These are phyloP conservation scores for Oncorhynchus clarkii DNA, from an alignment of 2,113 vertebrate genomes.

Conservation along the genomic window DNA sequence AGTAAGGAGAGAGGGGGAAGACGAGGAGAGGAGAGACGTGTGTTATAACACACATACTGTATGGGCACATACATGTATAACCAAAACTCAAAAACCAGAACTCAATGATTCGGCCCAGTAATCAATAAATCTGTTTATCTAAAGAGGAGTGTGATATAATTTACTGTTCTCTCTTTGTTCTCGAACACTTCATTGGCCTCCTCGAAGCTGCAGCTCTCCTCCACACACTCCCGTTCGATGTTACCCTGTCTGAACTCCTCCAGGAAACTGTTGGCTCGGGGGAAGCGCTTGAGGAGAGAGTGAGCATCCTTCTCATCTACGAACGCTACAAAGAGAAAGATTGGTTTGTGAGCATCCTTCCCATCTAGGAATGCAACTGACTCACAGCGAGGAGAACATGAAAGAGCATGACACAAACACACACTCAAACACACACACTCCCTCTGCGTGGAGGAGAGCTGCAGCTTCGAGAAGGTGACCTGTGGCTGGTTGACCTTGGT, in stretches of 20 bases:
- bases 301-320: constrained; percentile 79
- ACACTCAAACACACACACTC: no score
- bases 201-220: constrained; percentile 87
- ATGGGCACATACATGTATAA: neutral
- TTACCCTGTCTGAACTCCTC: constrained; percentile 84
- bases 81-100: neutral
- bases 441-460: no score
- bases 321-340: constrained; percentile 74
- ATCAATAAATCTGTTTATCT: neutral
- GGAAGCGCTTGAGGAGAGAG: constrained; percentile 80
- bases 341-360: constrained; percentile 75
- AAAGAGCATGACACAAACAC: no score
- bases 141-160: neutral
- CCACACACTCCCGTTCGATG: constrained; percentile 83
- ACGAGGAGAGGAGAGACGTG: neutral
- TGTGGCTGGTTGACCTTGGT: no score
- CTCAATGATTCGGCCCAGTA: neutral
- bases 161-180: constrained; percentile 84
- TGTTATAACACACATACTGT: neutral
- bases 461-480: neutral
- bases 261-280: constrained; percentile 82
- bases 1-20: neutral
- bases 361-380: constrained; percentile 70
- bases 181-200: constrained; percentile 88
- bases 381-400: neutral